Base-by-base conservation (phyloP, 64 coral and sea anemone genomes). In the Montipora sp. region DNA sequence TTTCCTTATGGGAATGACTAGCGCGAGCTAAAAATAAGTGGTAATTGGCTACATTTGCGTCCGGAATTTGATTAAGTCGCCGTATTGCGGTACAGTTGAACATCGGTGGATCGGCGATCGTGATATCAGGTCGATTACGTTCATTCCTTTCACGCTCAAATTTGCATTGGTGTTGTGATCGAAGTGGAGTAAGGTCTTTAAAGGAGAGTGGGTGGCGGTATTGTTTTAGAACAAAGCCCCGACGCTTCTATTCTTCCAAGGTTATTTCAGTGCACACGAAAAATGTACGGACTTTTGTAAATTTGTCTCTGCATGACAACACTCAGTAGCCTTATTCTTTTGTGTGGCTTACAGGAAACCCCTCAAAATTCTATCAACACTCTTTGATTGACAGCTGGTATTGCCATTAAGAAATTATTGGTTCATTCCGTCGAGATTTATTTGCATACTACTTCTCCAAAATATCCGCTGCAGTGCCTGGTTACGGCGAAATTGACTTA, bases 321-420 rank as follows among this genome's bases (percentile, higher is more conserved):
- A 20, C 63, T 85, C 67, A 67, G 82, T 85, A 18, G 43, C 16
- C 60, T 63, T 23, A 85, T 85, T 85, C 63, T 85, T 85, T 84
- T n/a, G 9, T 60, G 82, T 49, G 77, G 18, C 44, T 87, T 80
- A 87, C 76, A 86, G 91, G 81, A 93, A 93, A 93, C 91, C 91
- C 91, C 91, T 93, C 12, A 80, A 88, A 36, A 86, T 87, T 84
- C 77, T 88, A 84, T 93, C 83, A 93, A 88, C 53, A 74, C 18
- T 48, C 69, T 78, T 20, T 93, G 91, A 93, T 88, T 93, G 91
- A 73, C 91, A 93, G 75, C 55, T 59, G 13, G 87, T 89, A 59
- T 89, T 89, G 73, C 55, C 75, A 75, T 12, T 50, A 49, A 0
- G 22, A 77, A 43, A 44, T 59, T 48, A 77, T 77, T 89, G 72